A percentile compares a stretch with the other conserved stretches of the same genome.
Conservation (phyloP, 2,888 invertebrate genomes). For the Lottia gigantea region DNA sequence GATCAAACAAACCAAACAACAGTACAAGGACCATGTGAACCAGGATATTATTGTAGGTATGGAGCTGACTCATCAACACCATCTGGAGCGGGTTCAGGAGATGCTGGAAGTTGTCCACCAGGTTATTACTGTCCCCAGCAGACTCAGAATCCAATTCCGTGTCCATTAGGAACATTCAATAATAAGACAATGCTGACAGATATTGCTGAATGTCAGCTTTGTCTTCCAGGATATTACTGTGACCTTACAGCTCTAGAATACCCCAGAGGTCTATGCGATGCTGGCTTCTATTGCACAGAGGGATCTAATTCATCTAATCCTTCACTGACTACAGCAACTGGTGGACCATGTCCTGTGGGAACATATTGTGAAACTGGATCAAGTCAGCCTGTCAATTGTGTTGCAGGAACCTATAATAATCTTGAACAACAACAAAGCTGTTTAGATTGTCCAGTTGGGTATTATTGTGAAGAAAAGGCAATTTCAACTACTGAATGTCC, state of each 20-base stretch:
- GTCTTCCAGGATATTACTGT: conserved; percentile 61
- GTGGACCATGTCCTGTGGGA: conserved; percentile 63
- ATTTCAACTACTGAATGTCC: conserved; percentile 51
- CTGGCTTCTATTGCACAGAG: conserved; percentile 59
- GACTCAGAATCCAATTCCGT: conserved; percentile 53
- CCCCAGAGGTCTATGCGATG: conserved; percentile 55
- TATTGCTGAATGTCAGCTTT: conserved; percentile 49
- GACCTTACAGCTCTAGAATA: conserved; percentile 52
- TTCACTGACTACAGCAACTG: conserved; percentile 40
- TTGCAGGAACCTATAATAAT: conserved; percentile 56
- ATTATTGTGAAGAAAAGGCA: conserved; percentile 57
- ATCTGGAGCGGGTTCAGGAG: conserved; percentile 42
- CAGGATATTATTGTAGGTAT: conserved; percentile 58
- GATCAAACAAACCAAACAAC: conserved; percentile 50
- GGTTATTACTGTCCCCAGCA: conserved; percentile 59
- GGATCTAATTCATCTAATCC: conserved; percentile 57
- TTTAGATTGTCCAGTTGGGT: conserved; percentile 59
- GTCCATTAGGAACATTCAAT: conserved; percentile 63
- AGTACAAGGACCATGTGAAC: conserved; percentile 56
- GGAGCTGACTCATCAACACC: conserved; percentile 55
- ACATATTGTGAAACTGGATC: conserved; percentile 58
- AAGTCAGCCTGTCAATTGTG: conserved; percentile 48
- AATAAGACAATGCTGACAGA: conserved; percentile 49
- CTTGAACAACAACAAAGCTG: conserved; percentile 51
- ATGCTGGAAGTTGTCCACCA: conserved; percentile 58